A percentile compares a stretch with the other conserved stretches of the same genome.
phyloP scores from a whole-genome alignment of 2,888 invertebrate genomes.

The Ectemnius cavifrons region DNA sequence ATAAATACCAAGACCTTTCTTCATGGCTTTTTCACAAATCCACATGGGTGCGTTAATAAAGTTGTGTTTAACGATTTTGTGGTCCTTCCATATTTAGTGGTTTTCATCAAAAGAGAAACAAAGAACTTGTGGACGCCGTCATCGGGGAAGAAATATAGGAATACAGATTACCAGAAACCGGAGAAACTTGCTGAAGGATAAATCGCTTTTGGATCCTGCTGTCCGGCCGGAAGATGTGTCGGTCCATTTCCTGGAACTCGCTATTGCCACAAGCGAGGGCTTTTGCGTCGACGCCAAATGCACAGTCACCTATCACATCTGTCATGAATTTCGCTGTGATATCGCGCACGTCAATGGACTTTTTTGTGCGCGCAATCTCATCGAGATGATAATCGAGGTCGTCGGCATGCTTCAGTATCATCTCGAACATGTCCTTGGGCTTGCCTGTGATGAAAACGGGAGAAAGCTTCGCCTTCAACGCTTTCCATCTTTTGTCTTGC shows the following conservation, averaged over 20 bases:
- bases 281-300: slow-evolving; percentile 76
- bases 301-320: slow-evolving; percentile 76
- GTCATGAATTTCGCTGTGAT: slow-evolving; percentile 74
- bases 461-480: slow-evolving; percentile 78
- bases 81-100: slow-evolving; percentile 73
- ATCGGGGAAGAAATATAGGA: slow-evolving; percentile 48
- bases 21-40: slow-evolving; percentile 55
- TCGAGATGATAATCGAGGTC: slow-evolving; percentile 76
- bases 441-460: slow-evolving; percentile 79
- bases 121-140: slow-evolving; percentile 68
- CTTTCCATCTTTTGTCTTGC: slow-evolving; percentile 79
- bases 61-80: slow-evolving; percentile 76
- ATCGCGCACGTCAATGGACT: slow-evolving; percentile 62
- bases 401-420: slow-evolving; percentile 77
- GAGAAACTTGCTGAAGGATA: slow-evolving; percentile 37
- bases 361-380: slow-evolving; percentile 53
- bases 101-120: slow-evolving; percentile 65
- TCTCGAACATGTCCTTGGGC: slow-evolving; percentile 79
- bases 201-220: slow-evolving; percentile 23
- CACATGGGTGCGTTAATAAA: slow-evolving; percentile 77
- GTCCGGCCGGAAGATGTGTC: slow-evolving; percentile 57
- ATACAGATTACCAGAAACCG: slow-evolving; percentile 54
- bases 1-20: too few relatives aligned
- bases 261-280: slow-evolving; percentile 68
- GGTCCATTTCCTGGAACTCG: slow-evolving; percentile 72